A percentile compares a stretch with the other conserved stretches of the same genome.
Conservation (phyloP, 2,113 vertebrate species). For the Octodon degus region DNA sequence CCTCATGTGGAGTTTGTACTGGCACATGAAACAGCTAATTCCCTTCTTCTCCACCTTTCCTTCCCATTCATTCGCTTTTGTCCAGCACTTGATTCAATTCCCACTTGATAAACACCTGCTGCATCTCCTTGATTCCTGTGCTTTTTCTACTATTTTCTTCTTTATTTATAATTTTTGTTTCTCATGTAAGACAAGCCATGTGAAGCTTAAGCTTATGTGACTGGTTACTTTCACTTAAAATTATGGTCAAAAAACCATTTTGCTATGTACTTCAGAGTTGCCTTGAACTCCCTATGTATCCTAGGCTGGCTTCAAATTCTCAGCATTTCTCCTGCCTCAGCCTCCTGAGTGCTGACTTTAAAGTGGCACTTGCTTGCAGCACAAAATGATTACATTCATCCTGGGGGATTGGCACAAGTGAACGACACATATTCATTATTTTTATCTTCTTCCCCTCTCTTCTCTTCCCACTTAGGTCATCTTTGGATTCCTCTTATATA, state of each 20-base stretch:
- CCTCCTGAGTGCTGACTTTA: neutral
- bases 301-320: neutral
- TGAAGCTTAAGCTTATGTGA: neutral
- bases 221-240: neutral
- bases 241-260: neutral
- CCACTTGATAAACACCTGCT: neutral
- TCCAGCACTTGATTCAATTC: neutral
- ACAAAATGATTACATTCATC: neutral
- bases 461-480: neutral
- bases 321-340: neutral
- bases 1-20: neutral
- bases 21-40: neutral
- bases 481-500: neutral
- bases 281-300: neutral
- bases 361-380: neutral
- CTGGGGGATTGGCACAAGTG: neutral
- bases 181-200: neutral
- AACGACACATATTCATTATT: neutral
- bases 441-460: neutral
- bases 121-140: neutral
- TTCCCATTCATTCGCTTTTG: neutral
- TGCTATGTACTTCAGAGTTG: neutral
- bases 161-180: neutral
- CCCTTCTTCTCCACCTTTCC: neutral
- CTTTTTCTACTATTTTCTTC: neutral